Base-by-base conservation (phyloP, 2,113 vertebrate genomes). In the Willisornis vidua region DNA sequence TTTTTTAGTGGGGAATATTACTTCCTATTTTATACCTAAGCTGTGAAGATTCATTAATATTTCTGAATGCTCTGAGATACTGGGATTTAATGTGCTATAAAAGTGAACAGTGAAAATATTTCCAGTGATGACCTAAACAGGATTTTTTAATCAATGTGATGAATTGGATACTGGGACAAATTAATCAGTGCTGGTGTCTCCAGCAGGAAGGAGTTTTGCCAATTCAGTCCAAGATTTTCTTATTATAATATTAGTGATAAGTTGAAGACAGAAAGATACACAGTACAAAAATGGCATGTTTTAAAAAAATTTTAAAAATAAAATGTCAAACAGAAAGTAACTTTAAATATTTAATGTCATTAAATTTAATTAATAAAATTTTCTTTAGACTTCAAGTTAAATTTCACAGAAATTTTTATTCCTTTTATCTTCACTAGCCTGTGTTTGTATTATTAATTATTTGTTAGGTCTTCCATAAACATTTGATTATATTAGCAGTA, bases 81-180 rank as follows among this genome's bases (percentile, higher is more conserved):
- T 5, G 52, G 13, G 26, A 89, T 89, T 89, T 82, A 94, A 95
- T 68, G 37, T 87, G 37, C 45, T 89, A 29, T 85, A 92, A 81
- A 89, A 45, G 10, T 23, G 57, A 90, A 87, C 48, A 49, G 19
- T 61, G 73, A 33, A 93, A 92, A 85, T 89, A 87, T 84, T 95
- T 94, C 49, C 49, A 81, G 19, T 76, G 26, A 76, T 92, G 86
- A 87, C 52, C 52, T 78, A 89, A 94, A 92, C 37, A 78, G 37
- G n/a, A 68, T 54, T 87, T 87, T 93, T 96, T 68, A 91, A 92
- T 94, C 87, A 89, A 82, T 91, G 22, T 92, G 84, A 79, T 89
- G 28, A 87, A 61, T 67, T 57, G 24, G 49, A 37, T 67, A 72
- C 24, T 41, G 28, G 37, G 48, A 70, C 54, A 95, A 91, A 94